Evolutionary conservation across 2,888 invertebrate genomes (phyloP), one percentile per base, ranked within the genome.

Genomic region (Oconnorella tubifera): DNA sequence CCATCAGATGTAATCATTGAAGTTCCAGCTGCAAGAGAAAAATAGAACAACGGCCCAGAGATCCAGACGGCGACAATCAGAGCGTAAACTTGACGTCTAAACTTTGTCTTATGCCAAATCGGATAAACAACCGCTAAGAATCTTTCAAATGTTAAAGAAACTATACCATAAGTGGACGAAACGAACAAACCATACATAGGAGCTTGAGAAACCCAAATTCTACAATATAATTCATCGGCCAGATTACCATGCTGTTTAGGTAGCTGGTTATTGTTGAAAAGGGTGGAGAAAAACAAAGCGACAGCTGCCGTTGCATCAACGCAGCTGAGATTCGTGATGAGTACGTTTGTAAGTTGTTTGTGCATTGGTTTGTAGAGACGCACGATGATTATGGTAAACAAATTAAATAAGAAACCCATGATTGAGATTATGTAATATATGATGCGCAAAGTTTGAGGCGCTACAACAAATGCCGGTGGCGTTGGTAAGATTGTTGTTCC

Each of bases 121-220:
- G 69, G 69, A 31, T 63, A 51, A n/a, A 68, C 63, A 31, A 69
- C 51, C 14, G 64, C 60, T 27, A 65, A 31, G 61, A 64, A 69
- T 31, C 65, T 62, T 29, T 69, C 69, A 31, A 69, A 25, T 2
- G 68, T 69, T n/a, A 69, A 56, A 4, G 60, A 57, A 31, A 69
- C 51, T n/a, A 69, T 57, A 59, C 57, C 59, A 49, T 65, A 69
- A 23, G 56, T 69, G 27, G 69, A 69, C 32, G 65, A 58, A 10
- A 62, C 31, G 29, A 69, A 56, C n/a, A 62, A 33, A 0, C 59
- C 58, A 64, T 67, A 69, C 32, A 65, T 59, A 25, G 56, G 56
- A 28, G 57, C 29, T 25, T 65, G 64, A 25, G 58, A 59, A 51
- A 59, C 40, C 69, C 69, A 69, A 19, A 68, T 56, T 3, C 60